A percentile compares a stretch with the other conserved stretches of the same genome.
phyloP scores from a whole-genome alignment of 2,113 vertebrate species.

The Thomomys bottae region DNA sequence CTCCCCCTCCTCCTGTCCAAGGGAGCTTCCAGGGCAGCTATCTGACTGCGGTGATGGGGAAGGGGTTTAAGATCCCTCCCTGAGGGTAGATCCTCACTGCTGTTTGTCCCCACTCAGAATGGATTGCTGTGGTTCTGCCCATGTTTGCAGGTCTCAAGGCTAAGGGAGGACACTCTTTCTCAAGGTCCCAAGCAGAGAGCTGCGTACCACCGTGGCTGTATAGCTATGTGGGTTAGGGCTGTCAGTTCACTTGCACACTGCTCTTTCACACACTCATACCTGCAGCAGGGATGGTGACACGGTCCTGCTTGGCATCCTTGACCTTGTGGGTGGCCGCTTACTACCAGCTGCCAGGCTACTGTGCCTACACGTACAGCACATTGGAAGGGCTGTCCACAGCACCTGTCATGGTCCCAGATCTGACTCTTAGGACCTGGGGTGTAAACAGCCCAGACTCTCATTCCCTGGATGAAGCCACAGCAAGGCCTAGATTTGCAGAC shows the following conservation, averaged over 20 bases:
- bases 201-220: background rate
- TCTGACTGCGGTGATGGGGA: background rate
- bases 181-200: background rate
- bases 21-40: background rate
- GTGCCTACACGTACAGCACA: background rate
- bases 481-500: background rate
- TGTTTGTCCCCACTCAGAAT: background rate
- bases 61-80: background rate
- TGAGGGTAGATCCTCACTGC: background rate
- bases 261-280: no score
- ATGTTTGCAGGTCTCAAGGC: background rate
- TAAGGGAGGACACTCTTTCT: background rate
- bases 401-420: background rate
- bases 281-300: background rate
- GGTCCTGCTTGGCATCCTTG: background rate
- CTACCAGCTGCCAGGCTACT: background rate
- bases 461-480: background rate
- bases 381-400: background rate
- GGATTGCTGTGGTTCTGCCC: background rate
- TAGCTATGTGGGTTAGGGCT: background rate
- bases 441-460: background rate
- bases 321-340: background rate
- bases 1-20: background rate
- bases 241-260: background rate
- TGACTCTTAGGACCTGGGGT: background rate